Percentiles rank a stretch among this genome's conserved stretches.
Conservation (phyloP, 2,113 vertebrate species). For the Neogale vison region DNA sequence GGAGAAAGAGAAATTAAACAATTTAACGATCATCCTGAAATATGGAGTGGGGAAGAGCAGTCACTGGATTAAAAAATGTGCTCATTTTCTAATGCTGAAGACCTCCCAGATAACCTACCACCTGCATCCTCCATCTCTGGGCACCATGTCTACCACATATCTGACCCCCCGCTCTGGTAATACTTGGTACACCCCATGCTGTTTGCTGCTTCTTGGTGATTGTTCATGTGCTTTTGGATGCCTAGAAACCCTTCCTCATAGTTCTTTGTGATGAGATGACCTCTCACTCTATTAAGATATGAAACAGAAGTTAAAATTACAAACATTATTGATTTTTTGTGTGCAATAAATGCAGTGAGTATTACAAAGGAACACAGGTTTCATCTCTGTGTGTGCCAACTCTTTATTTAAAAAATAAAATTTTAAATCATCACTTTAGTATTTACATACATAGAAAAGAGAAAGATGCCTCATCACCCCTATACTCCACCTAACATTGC, state of each 20-base stretch:
- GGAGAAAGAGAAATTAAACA: neutral
- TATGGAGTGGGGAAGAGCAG: neutral
- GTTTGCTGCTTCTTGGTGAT: neutral
- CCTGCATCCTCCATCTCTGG: neutral
- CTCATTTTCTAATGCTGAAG: neutral
- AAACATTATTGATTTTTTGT: neutral
- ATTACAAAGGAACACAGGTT: neutral
- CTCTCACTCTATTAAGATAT: neutral
- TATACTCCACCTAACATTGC: neutral
- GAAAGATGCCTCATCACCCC: neutral
- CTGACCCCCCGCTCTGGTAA: rapidly evolving
- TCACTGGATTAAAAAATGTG: neutral
- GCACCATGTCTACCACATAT: no score
- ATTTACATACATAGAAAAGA: neutral
- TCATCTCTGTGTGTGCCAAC: neutral
- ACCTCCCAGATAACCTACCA: rapidly evolving
- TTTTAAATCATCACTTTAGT: neutral
- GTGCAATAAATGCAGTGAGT: neutral
- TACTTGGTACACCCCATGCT: rapidly evolving
- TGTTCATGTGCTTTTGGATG: neutral
- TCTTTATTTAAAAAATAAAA: neutral
- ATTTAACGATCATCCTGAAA: neutral
- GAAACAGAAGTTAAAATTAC: neutral
- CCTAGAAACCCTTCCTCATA: neutral
- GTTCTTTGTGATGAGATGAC: neutral